Evolutionary conservation across 2,113 vertebrate species (phyloP).

Genomic region (Ivindomyrus marchei): DNA sequence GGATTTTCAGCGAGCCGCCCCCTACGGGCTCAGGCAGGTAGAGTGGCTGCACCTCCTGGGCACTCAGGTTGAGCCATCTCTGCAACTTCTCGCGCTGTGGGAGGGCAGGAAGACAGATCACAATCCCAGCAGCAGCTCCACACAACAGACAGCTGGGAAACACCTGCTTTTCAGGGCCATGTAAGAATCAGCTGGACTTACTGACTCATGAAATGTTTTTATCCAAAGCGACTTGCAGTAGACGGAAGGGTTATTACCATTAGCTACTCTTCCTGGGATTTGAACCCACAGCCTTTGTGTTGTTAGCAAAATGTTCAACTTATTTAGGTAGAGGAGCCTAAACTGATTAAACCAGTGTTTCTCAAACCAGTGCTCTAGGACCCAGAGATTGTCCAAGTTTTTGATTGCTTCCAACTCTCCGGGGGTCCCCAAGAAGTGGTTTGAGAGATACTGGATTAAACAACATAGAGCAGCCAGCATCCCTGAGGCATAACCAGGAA

Average conservation of each 20-base stretch:
- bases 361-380: no score
- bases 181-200: background rate
- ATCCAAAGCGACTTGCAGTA: background rate
- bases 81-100: slow-evolving; percentile 59
- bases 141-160: background rate
- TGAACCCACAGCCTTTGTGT: background rate
- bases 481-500: background rate
- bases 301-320: background rate
- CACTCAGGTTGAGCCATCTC: slow-evolving; percentile 76
- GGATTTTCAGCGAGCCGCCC: slow-evolving; percentile 58
- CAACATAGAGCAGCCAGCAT: background rate
- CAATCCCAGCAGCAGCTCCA: background rate
- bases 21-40: slow-evolving; percentile 44
- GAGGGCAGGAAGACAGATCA: background rate
- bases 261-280: background rate
- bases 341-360: background rate
- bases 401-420: no score
- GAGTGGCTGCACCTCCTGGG: slow-evolving; percentile 81
- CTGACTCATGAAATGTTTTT: background rate
- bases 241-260: background rate
- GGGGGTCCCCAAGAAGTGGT: no score
- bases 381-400: no score
- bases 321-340: background rate
- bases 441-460: background rate
- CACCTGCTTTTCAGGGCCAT: background rate